A percentile compares a stretch with the other conserved stretches of the same genome.
These are phyloP conservation scores for Hemicrepidius hirtus DNA, from an alignment of 2,888 invertebrate genomes.

Conservation along the genomic window DNA sequence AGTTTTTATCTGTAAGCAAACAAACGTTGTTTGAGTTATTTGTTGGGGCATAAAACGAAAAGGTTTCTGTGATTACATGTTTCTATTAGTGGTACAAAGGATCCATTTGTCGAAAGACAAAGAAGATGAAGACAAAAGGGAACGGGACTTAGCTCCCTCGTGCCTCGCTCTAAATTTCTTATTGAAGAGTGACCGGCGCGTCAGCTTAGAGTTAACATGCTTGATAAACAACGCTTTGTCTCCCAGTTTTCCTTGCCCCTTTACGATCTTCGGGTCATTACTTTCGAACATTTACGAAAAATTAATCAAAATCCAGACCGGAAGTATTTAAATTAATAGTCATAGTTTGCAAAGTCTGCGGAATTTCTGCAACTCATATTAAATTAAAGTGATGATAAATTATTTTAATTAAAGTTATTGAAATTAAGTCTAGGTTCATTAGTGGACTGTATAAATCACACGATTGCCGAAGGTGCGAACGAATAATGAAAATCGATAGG, in stretches of 20 bases:
- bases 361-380: constrained; percentile 43
- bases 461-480: constrained; percentile 59
- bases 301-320: constrained; percentile 33
- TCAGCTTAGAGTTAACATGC: constrained; percentile 33
- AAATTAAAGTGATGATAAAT: constrained; percentile 61
- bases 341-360: constrained; percentile 41
- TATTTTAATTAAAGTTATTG: constrained; percentile 67
- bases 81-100: constrained; percentile 43
- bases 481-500: constrained; percentile 49
- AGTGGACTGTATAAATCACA: constrained; percentile 62
- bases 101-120: constrained; percentile 44
- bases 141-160: constrained; percentile 10
- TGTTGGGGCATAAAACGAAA: constrained; percentile 29
- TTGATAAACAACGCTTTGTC: constrained; percentile 38
- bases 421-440: constrained; percentile 65
- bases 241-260: background rate
- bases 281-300: constrained; percentile 21
- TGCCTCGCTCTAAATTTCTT: constrained; percentile 36
- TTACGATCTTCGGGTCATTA: constrained; percentile 13
- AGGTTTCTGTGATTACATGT: constrained; percentile 36
- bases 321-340: constrained; percentile 43
- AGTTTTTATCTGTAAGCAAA: constrained; percentile 11
- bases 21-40: constrained; percentile 23
- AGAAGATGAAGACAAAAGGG: constrained; percentile 44
- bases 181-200: constrained; percentile 34